These are phyloP conservation scores for Stegostoma tigrinum DNA, from an alignment of 2,113 vertebrate species.

Conservation along the genomic window DNA sequence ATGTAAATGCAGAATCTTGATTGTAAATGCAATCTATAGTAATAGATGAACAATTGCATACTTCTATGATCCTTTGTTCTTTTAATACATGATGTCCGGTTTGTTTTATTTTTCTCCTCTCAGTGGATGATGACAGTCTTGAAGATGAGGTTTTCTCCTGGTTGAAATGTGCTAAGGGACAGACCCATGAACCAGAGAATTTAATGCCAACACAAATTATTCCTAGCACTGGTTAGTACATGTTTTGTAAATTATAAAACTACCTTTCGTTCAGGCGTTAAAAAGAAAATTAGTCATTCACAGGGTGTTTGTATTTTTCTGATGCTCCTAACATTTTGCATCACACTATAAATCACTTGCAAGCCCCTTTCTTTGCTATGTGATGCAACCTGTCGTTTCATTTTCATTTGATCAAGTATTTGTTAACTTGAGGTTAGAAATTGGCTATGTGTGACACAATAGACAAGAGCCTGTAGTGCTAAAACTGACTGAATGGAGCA, in stretches of 20 bases:
- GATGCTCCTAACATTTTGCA: not conserved
- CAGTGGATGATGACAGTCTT: slow-evolving; percentile 78
- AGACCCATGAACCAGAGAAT: slow-evolving; percentile 94
- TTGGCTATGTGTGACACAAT: not conserved
- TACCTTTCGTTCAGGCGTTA: not conserved
- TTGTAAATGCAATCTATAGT: not conserved
- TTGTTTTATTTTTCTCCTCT: slow-evolving; percentile 42
- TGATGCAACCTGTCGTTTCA: not conserved
- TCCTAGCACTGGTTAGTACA: slow-evolving; percentile 82
- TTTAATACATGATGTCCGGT: not conserved
- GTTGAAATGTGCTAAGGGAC: slow-evolving; percentile 97
- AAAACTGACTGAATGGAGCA: not conserved
- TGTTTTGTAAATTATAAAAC: not conserved
- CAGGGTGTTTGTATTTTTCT: not conserved
- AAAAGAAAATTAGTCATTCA: not conserved
- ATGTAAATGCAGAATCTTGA: not conserved
- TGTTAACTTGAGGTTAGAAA: not conserved
- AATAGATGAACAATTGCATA: not conserved
- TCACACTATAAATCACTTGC: not conserved
- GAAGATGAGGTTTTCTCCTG: slow-evolving; percentile 96
- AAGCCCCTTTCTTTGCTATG: not conserved
- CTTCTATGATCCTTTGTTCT: not conserved
- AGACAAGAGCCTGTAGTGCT: not conserved
- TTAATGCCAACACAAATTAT: slow-evolving; percentile 99
- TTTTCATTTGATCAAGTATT: not conserved